Conservation (phyloP, 2,113 vertebrate species). For the Camelus bactrianus region DNA sequence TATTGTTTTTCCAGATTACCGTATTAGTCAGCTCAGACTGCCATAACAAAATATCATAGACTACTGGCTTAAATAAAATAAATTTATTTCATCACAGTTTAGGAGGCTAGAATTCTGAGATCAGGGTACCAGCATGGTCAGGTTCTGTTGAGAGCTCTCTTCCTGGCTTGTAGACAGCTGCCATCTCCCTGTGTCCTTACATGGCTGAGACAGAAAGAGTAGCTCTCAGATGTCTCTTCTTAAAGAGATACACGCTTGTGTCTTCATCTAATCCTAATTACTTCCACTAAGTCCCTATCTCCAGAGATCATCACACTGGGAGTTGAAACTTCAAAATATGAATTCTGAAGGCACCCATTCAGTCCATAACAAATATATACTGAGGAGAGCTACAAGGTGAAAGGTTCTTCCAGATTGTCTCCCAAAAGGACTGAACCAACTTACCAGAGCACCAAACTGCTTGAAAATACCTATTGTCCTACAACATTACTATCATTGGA, state of each 20-base stretch:
- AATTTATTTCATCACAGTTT: background rate
- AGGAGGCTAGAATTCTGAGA: background rate
- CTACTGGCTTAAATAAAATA: background rate
- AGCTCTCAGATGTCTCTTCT: background rate
- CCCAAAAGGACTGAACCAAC: background rate
- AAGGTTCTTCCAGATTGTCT: background rate
- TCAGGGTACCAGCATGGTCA: background rate
- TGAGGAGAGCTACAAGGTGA: background rate
- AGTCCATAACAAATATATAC: background rate
- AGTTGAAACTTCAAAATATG: background rate
- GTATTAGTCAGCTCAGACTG: background rate
- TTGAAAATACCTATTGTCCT: background rate
- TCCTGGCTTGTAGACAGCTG: background rate
- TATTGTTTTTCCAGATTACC: background rate
- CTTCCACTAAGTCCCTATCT: background rate
- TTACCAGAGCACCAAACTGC: background rate
- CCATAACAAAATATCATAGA: background rate
- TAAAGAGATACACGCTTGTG: background rate
- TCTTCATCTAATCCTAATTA: conserved; percentile 18
- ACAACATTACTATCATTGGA: background rate
- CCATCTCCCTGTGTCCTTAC: background rate
- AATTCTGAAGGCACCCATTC: background rate
- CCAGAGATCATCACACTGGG: background rate
- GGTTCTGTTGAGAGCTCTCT: background rate
- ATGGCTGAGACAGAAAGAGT: background rate